These are phyloP conservation scores for Grammatotria lemairii DNA, from an alignment of 2,113 vertebrate species.

Conservation along the genomic window DNA sequence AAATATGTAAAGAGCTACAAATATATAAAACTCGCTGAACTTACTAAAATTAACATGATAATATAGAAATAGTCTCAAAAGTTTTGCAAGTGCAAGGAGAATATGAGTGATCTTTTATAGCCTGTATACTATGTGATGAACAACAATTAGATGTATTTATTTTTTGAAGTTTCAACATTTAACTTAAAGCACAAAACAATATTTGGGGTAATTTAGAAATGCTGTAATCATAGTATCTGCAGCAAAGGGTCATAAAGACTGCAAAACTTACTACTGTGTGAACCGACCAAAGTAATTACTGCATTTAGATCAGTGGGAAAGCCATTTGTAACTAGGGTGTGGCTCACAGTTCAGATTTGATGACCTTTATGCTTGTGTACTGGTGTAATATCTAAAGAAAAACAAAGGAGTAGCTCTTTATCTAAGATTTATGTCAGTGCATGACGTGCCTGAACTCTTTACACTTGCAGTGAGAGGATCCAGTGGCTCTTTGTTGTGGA, in stretches of 20 bases:
- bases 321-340: neutral
- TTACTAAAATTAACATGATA: neutral
- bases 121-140: neutral
- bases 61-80: neutral
- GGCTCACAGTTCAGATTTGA: neutral
- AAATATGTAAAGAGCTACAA: neutral
- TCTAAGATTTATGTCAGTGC: neutral
- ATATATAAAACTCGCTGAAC: neutral
- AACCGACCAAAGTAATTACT: neutral
- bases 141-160: neutral
- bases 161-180: neutral
- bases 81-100: neutral
- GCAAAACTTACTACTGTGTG: neutral
- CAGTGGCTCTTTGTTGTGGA: neutral
- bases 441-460: neutral
- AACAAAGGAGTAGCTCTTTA: neutral
- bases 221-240: neutral
- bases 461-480: neutral
- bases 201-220: neutral
- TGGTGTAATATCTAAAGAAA: neutral
- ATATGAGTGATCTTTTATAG: neutral
- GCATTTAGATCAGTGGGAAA: neutral
- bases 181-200: neutral
- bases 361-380: neutral
- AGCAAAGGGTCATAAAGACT: neutral